A percentile compares a stretch with the other conserved stretches of the same genome.
Evolutionary conservation across 2,797 vertebrate species (phyloP).

Genomic region (Chelon auratus): DNA sequence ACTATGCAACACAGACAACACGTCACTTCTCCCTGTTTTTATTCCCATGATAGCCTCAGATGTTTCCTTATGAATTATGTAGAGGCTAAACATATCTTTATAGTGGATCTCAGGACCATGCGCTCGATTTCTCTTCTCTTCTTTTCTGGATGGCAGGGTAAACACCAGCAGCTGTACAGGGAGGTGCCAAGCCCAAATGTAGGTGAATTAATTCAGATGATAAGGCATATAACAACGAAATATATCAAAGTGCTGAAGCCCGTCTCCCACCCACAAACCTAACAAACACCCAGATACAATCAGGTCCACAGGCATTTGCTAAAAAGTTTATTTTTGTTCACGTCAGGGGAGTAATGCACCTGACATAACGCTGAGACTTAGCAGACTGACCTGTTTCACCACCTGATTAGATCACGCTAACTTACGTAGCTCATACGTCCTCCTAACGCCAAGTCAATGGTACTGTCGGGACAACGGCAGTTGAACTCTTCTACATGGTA

Average conservation of each 20-base stretch:
- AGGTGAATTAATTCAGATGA: background rate
- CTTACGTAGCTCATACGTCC: background rate
- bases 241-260: background rate
- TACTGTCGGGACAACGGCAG: background rate
- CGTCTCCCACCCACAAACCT: background rate
- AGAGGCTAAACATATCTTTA: background rate
- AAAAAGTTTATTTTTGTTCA: too few species aligned
- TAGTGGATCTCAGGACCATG: too few species aligned
- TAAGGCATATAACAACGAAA: background rate
- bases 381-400: slow-evolving; percentile 24
- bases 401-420: background rate
- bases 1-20: slow-evolving; percentile 38
- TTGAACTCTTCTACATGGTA: background rate
- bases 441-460: too few species aligned
- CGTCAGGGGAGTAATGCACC: background rate
- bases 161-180: background rate
- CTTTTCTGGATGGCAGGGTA: background rate
- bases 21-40: slow-evolving; percentile 8
- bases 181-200: background rate
- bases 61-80: background rate
- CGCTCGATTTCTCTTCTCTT: too few species aligned
- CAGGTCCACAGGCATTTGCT: background rate
- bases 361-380: background rate
- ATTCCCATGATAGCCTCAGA: background rate
- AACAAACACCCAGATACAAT: background rate